Evolutionary conservation across 2,113 vertebrate genomes (phyloP).

Genomic region (Empidonax traillii): DNA sequence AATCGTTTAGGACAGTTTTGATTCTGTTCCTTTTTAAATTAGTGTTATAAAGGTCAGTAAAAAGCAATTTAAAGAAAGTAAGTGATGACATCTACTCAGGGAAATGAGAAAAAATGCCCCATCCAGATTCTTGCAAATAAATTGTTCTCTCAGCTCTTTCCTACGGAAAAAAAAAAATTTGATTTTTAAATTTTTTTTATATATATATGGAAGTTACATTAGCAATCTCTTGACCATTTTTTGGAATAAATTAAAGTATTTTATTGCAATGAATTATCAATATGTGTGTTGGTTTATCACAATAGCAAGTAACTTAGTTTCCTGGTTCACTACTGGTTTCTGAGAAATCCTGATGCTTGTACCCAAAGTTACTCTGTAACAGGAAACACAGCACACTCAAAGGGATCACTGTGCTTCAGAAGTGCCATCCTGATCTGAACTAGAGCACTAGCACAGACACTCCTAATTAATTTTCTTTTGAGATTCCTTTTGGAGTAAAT

Average conservation of each 20-base stretch:
- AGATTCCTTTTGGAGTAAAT: background rate
- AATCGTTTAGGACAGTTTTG: background rate
- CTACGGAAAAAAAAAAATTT: background rate
- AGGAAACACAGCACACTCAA: background rate
- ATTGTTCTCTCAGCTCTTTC: background rate
- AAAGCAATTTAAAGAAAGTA: background rate
- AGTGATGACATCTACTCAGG: background rate
- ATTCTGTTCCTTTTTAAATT: background rate
- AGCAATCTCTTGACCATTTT: background rate
- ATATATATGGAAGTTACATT: background rate
- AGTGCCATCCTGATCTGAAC: background rate
- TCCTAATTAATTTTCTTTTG: background rate
- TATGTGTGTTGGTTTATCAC: background rate
- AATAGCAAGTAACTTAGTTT: background rate
- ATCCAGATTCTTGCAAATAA: background rate
- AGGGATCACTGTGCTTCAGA: background rate
- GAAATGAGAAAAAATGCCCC: background rate
- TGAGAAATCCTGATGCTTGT: background rate
- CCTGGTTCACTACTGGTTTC: background rate
- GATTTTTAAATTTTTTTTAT: background rate
- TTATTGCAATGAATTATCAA: background rate
- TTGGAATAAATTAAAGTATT: background rate
- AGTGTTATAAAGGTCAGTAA: background rate
- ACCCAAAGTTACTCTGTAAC: background rate
- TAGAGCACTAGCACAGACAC: background rate